Evolutionary conservation across 2,797 vertebrate species (phyloP).

Genomic region (Anguilla megastoma): DNA sequence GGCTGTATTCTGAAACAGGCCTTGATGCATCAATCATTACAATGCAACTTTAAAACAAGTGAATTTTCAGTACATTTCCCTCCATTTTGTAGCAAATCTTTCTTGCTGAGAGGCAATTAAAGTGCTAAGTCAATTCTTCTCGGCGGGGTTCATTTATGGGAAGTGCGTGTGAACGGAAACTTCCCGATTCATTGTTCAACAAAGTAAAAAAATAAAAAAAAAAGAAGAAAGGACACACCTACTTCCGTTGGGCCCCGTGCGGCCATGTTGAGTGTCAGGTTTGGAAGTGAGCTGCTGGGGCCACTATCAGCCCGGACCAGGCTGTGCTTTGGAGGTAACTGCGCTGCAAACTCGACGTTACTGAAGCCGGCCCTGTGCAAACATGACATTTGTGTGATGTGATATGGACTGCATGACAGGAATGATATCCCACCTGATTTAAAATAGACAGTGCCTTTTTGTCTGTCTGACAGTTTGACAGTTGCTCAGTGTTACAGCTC

Average conservation of each 20-base stretch:
- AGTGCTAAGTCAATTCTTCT: neutral
- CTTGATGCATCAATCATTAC: neutral
- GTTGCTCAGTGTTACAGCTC: neutral
- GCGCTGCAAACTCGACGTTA: neutral
- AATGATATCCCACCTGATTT: neutral
- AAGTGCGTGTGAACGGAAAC: neutral
- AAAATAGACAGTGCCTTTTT: neutral
- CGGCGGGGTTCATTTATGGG: neutral
- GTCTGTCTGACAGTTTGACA: neutral
- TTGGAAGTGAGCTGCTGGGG: neutral
- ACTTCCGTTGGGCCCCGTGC: neutral
- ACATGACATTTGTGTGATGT: constrained; percentile 16
- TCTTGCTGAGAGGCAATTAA: neutral
- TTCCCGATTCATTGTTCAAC: constrained; percentile 13
- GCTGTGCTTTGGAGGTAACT: neutral
- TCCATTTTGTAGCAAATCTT: neutral
- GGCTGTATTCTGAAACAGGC: neutral
- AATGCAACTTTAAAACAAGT: neutral
- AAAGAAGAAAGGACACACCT: neutral
- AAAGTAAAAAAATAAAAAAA: neutral
- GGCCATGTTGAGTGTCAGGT: neutral
- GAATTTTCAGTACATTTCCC: neutral
- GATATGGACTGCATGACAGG: neutral
- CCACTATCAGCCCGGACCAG: neutral
- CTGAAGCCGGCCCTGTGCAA: constrained; percentile 3